Evolutionary conservation across 2,797 vertebrate species (phyloP).

Genomic region (Lerista edwardsae): DNA sequence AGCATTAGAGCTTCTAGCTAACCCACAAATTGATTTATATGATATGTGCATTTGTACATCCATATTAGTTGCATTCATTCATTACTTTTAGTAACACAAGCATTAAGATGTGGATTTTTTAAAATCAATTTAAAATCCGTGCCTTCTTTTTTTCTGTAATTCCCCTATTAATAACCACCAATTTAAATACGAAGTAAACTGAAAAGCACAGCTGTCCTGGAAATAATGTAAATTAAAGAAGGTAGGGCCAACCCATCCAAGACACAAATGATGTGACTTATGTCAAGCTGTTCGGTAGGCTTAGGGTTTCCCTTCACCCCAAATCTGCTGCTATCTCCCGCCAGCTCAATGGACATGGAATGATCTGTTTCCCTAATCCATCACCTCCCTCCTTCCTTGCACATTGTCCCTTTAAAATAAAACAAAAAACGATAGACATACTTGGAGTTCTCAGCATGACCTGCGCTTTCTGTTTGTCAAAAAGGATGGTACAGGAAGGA

Average conservation of each 20-base stretch:
- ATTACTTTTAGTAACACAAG: background rate
- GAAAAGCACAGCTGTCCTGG: background rate
- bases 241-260: background rate
- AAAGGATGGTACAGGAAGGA: too few species aligned
- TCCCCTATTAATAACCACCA: background rate
- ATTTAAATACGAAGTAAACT: background rate
- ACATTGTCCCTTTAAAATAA: too few species aligned
- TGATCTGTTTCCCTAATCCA: too few species aligned
- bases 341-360: too few species aligned
- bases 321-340: too few species aligned
- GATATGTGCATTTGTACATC: background rate
- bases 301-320: too few species aligned
- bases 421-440: too few species aligned
- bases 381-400: too few species aligned
- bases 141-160: background rate
- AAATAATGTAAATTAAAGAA: background rate
- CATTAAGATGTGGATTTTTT: background rate
- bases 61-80: background rate
- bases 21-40: background rate
- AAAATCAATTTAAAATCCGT: background rate
- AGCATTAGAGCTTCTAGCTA: background rate
- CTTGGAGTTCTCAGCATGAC: too few species aligned
- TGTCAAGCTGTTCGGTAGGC: too few species aligned
- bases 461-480: too few species aligned
- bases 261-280: too few species aligned